Conservation (phyloP, 2,888 invertebrate species). For the Eudasyphora cyanicolor region DNA sequence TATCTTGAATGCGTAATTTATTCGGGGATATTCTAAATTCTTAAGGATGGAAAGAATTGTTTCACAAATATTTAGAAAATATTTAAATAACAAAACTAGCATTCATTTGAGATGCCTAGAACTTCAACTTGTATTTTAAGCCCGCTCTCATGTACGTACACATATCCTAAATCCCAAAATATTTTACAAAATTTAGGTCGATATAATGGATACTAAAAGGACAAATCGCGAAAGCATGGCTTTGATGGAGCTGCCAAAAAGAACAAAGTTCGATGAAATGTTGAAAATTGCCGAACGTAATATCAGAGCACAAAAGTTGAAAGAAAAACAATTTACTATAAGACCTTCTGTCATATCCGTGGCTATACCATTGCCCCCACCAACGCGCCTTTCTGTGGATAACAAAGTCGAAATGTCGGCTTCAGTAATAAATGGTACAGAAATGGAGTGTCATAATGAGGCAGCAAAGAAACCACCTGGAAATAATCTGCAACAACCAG, state of each 20-base stretch:
- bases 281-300: constrained; percentile 67
- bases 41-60: no score
- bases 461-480: constrained; percentile 1
- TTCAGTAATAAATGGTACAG: constrained; percentile 2
- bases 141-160: no score
- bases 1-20: no score
- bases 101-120: no score
- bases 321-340: constrained; percentile 66
- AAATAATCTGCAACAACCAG: constrained; percentile 14
- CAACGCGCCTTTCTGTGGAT: constrained; percentile 17
- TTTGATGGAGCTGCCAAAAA: constrained; percentile 52
- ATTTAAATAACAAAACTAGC: no score
- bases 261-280: constrained; percentile 26
- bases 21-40: no score
- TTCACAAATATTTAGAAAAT: no score
- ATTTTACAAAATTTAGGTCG: constrained; percentile 17
- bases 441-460: constrained; percentile 12
- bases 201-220: constrained; percentile 9
- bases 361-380: constrained; percentile 71
- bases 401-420: constrained; percentile 23
- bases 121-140: no score
- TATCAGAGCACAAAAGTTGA: constrained; percentile 67
- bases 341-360: constrained; percentile 64
- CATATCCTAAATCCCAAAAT: no score
- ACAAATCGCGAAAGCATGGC: constrained; percentile 23